phyloP scores from a whole-genome alignment of 2,888 invertebrate genomes.

The Capitulum mitella region DNA sequence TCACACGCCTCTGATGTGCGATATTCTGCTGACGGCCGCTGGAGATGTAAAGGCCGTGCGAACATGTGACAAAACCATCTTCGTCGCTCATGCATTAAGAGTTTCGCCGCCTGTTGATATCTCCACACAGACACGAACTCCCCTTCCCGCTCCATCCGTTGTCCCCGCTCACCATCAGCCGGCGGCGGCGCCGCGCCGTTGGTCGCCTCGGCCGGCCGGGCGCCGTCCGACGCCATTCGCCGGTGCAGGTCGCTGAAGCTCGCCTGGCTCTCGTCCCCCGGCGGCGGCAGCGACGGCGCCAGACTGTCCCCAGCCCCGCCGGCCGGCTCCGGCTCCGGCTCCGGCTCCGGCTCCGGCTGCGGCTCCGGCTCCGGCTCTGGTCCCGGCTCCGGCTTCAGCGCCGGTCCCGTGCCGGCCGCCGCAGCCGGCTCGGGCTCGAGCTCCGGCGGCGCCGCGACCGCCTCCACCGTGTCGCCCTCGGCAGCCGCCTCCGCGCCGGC shows the following conservation, averaged over 20 bases:
- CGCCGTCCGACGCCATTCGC: not conserved
- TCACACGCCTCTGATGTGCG: no score
- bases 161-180: not conserved
- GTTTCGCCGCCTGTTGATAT: no score
- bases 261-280: not conserved
- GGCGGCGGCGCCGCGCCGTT: not conserved
- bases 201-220: not conserved
- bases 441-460: not conserved
- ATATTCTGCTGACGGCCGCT: no score
- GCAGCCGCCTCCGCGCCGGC: not conserved
- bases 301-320: not conserved
- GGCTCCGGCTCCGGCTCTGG: not conserved
- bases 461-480: not conserved
- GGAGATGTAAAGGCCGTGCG: no score
- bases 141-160: not conserved
- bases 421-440: not conserved
- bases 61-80: no score
- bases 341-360: not conserved
- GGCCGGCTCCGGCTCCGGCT: not conserved
- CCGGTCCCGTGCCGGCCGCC: not conserved
- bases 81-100: no score
- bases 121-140: no score
- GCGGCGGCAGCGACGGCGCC: not conserved
- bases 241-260: constrained; percentile 21
- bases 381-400: not conserved